These are phyloP conservation scores for Parnassius glacialis DNA, from an alignment of 2,888 invertebrate species.

Conservation along the genomic window DNA sequence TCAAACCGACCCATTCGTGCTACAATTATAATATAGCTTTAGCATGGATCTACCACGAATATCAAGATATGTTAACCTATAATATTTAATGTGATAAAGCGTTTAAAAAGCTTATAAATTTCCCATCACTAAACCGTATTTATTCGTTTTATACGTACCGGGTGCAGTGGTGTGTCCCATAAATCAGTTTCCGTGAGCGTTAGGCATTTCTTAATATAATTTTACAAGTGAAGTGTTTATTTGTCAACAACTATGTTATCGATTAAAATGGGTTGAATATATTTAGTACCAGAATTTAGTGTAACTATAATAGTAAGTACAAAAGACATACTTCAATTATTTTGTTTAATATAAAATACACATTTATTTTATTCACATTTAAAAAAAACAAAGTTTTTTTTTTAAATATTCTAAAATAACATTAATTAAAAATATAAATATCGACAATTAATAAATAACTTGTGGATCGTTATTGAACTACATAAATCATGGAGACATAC, in stretches of 20 bases:
- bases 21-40: too few relatives aligned
- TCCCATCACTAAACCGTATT: too few relatives aligned
- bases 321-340: too few relatives aligned
- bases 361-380: neutral
- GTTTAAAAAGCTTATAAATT: too few relatives aligned
- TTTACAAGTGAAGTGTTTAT: slow-evolving; percentile 58
- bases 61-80: too few relatives aligned
- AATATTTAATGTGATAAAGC: too few relatives aligned
- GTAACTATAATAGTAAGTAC: too few relatives aligned
- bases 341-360: neutral
- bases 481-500: slow-evolving; percentile 77
- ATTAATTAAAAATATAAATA: slow-evolving; percentile 13
- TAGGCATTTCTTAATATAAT: slow-evolving; percentile 73
- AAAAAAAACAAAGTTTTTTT: neutral
- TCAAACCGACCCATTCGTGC: too few relatives aligned
- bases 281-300: too few relatives aligned
- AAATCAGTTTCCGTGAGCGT: slow-evolving; percentile 65
- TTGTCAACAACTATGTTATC: slow-evolving; percentile 40
- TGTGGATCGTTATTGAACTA: slow-evolving; percentile 51
- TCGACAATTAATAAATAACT: slow-evolving; percentile 29
- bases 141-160: too few relatives aligned
- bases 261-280: slow-evolving; percentile 29
- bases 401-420: neutral
- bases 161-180: slow-evolving; percentile 33
- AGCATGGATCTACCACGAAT: too few relatives aligned